phyloP scores from a whole-genome alignment of 2,888 invertebrate genomes.

The Noctua fimbriata region DNA sequence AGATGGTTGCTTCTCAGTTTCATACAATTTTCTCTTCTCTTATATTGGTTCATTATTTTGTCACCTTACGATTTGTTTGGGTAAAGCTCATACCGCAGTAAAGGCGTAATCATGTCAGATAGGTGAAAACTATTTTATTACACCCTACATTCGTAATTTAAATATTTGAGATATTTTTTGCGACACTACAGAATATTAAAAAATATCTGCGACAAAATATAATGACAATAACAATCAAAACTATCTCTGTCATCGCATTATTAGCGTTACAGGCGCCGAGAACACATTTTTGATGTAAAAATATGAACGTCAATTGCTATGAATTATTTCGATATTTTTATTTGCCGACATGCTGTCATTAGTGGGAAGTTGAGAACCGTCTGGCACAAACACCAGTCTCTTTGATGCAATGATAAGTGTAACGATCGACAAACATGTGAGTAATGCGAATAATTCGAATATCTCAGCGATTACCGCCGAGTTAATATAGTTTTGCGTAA shows the following conservation, averaged over 20 bases:
- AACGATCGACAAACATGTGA: slow-evolving; percentile 61
- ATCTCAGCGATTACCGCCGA: slow-evolving; percentile 70
- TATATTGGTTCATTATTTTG: too few species aligned
- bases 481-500: slow-evolving; percentile 70
- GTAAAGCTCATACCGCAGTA: not conserved
- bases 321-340: slow-evolving; percentile 50
- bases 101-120: not conserved
- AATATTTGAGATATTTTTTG: too few species aligned
- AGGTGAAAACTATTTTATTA: not conserved
- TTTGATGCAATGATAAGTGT: slow-evolving; percentile 58
- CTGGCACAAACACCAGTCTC: slow-evolving; percentile 49
- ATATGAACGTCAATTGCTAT: slow-evolving; percentile 43
- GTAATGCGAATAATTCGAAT: slow-evolving; percentile 71
- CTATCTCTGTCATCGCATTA: slow-evolving; percentile 8
- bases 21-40: too few species aligned
- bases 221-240: slow-evolving; percentile 5
- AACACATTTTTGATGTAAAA: slow-evolving; percentile 32
- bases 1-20: not conserved
- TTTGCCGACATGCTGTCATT: slow-evolving; percentile 21
- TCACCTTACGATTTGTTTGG: too few species aligned
- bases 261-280: not conserved
- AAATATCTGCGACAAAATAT: not conserved
- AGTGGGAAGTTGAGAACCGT: not conserved
- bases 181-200: not conserved
- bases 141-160: not conserved